Percentiles rank a stretch among this genome's conserved stretches.
phyloP scores from a whole-genome alignment of 2,888 invertebrate genomes.

The Aphidius colemani region DNA sequence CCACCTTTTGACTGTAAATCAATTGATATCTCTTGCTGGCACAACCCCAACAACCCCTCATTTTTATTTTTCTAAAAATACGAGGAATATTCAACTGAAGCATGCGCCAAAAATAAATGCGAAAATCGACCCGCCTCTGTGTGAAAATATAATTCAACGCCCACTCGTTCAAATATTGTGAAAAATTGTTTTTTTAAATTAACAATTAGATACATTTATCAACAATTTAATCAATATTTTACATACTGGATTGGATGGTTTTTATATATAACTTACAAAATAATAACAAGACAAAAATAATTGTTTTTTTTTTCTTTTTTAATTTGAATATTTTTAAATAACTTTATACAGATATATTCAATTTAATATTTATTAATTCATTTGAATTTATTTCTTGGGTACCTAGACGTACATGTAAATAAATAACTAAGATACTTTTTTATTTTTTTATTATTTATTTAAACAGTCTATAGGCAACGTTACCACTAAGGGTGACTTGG shows the following conservation, averaged over 20 bases:
- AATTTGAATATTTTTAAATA: background rate
- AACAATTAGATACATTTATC: background rate
- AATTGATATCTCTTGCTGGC: constrained; percentile 54
- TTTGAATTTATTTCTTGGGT: constrained; percentile 37
- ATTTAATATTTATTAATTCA: constrained; percentile 27
- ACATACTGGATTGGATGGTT: too few species aligned
- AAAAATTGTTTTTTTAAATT: background rate
- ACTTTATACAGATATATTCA: constrained; percentile 17
- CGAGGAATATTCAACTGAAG: constrained; percentile 26
- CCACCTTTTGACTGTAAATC: constrained; percentile 60
- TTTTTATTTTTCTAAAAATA: constrained; percentile 15
- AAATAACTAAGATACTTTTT: constrained; percentile 58
- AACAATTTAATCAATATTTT: too few species aligned
- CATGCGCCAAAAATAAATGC: constrained; percentile 23
- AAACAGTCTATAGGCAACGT: constrained; percentile 58
- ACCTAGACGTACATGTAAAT: constrained; percentile 48
- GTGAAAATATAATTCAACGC: constrained; percentile 38
- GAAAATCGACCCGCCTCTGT: constrained; percentile 51
- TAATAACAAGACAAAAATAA: too few species aligned
- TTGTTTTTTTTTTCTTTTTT: too few species aligned
- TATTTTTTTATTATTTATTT: constrained; percentile 30
- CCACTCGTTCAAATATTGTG: constrained; percentile 20
- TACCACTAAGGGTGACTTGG: constrained; percentile 43
- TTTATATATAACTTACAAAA: too few species aligned
- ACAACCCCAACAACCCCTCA: constrained; percentile 16